Conservation (phyloP, 2,113 vertebrate species). For the Phaethornis superciliosus region DNA sequence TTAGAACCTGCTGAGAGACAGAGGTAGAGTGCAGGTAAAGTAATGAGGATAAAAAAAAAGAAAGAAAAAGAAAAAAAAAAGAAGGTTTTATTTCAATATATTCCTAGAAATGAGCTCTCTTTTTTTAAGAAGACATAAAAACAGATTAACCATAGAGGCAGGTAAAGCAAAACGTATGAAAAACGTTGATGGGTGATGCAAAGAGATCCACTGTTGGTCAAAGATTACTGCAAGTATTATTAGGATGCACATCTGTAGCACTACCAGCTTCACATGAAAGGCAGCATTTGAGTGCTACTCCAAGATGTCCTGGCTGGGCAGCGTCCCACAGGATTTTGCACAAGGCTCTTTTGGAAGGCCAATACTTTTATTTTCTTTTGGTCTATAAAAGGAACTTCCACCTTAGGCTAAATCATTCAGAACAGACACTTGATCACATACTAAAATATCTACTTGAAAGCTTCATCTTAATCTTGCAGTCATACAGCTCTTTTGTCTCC, state of each 20-base stretch:
- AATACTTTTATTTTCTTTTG: background rate
- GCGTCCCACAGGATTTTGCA: background rate
- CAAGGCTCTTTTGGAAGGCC: background rate
- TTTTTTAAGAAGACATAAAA: slow-evolving; percentile 64
- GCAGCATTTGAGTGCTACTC: background rate
- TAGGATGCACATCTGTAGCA: slow-evolving; percentile 1
- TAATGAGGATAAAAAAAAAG: background rate
- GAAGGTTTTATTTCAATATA: slow-evolving; percentile 47
- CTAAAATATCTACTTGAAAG: slow-evolving; percentile 8
- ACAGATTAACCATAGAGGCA: slow-evolving; percentile 24
- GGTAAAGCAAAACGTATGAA: slow-evolving; percentile 15
- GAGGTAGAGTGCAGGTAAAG: slow-evolving; percentile 44
- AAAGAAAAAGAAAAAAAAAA: background rate
- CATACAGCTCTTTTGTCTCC: background rate
- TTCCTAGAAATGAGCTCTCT: slow-evolving; percentile 36
- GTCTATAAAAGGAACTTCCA: background rate
- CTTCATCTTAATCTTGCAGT: slow-evolving; percentile 33
- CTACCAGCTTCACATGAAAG: background rate
- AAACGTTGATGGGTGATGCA: background rate
- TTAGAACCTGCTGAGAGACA: slow-evolving; percentile 50
- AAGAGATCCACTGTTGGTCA: background rate
- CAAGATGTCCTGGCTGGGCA: background rate
- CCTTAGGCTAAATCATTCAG: slow-evolving; percentile 9
- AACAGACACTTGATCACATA: slow-evolving; percentile 6
- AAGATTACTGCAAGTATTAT: background rate